Percentiles rank a stretch among this genome's conserved stretches.
Evolutionary conservation across 2,797 vertebrate species (phyloP).

Genomic region (Chloroceryle inda): DNA sequence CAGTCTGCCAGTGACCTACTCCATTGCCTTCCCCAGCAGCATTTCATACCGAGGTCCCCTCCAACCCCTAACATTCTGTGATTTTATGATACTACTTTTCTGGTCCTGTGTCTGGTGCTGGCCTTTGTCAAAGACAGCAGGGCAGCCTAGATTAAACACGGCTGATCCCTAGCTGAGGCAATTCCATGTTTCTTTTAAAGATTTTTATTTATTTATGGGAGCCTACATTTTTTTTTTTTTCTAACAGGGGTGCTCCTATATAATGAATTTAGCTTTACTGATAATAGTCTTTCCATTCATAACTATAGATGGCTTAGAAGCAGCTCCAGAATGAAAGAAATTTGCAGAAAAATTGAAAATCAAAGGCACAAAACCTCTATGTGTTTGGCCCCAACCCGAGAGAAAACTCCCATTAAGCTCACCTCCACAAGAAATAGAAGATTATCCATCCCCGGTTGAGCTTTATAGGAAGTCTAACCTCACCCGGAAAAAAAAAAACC

Average conservation of each 20-base stretch:
- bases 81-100: background rate
- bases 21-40: background rate
- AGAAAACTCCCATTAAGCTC: background rate
- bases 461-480: constrained; percentile 25
- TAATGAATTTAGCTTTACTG: background rate
- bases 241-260: background rate
- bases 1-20: background rate
- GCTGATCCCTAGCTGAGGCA: background rate
- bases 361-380: background rate
- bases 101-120: background rate
- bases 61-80: too few species aligned
- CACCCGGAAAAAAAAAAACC: constrained; percentile 24
- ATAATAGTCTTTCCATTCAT: background rate
- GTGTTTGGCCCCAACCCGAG: background rate
- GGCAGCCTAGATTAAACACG: background rate
- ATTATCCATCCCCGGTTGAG: background rate
- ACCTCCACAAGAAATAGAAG: constrained; percentile 21
- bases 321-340: background rate
- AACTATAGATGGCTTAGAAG: background rate
- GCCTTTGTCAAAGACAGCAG: constrained; percentile 29
- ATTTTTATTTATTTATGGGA: background rate
- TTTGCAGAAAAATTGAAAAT: background rate
- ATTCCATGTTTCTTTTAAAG: background rate
- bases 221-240: background rate
- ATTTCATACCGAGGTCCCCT: too few species aligned